phyloP scores from a whole-genome alignment of 2,888 invertebrate genomes.

The Drosophila macrospina region DNA sequence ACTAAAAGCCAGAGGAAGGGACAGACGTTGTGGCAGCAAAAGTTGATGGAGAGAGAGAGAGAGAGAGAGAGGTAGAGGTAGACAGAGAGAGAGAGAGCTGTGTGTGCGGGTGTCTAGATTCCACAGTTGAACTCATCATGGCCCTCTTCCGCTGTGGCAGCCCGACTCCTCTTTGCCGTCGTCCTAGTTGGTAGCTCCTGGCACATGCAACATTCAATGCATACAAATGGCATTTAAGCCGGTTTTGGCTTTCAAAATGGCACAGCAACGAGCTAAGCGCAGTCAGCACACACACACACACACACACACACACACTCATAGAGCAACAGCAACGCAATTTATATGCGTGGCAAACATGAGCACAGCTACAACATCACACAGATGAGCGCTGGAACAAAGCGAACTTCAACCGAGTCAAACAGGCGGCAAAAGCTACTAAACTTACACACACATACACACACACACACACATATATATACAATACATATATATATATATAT shows the following conservation, averaged over 20 bases:
- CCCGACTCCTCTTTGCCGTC: constrained; percentile 13
- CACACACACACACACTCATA: constrained; percentile 23
- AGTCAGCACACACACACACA: constrained; percentile 36
- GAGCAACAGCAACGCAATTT: constrained; percentile 69
- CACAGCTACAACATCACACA: constrained; percentile 45
- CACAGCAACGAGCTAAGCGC: constrained; percentile 72
- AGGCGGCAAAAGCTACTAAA: constrained; percentile 78
- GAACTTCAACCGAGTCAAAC: constrained; percentile 76
- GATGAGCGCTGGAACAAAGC: constrained; percentile 48
- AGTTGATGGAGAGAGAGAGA: background rate
- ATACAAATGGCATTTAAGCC: constrained; percentile 83
- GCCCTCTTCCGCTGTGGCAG: constrained; percentile 38
- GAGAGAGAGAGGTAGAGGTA: background rate
- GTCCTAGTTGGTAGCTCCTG: constrained; percentile 46
- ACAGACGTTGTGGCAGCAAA: constrained; percentile 4
- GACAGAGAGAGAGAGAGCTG: background rate
- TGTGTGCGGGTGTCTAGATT: constrained; percentile 20
- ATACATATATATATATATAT: constrained; percentile 6
- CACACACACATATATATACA: background rate
- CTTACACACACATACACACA: constrained; percentile 51
- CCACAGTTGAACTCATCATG: constrained; percentile 42
- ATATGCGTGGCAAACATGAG: constrained; percentile 73
- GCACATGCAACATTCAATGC: constrained; percentile 82
- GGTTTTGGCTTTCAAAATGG: constrained; percentile 69
- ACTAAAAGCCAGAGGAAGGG: background rate